phyloP scores from a whole-genome alignment of 2,113 vertebrate genomes.

The Pterocles burchelli region DNA sequence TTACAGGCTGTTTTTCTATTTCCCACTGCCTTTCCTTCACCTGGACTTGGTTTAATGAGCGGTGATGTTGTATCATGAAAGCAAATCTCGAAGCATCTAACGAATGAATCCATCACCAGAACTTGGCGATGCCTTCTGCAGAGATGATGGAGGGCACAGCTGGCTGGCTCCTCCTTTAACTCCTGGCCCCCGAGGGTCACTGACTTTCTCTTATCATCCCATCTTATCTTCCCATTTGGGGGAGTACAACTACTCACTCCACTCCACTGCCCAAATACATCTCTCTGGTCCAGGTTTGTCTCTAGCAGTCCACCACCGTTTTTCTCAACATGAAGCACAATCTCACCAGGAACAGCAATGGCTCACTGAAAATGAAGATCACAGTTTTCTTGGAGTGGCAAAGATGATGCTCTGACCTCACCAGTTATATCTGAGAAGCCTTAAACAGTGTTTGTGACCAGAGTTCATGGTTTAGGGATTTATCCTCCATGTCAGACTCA shows the following conservation, averaged over 20 bases:
- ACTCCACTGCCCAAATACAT: not conserved
- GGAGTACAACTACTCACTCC: not conserved
- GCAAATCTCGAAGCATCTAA: not conserved
- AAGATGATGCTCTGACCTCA: not conserved
- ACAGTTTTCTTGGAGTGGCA: not conserved
- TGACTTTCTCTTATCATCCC: not conserved
- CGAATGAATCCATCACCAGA: not conserved
- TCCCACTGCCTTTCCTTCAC: not conserved
- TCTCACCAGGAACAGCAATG: not conserved
- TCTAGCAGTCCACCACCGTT: not conserved
- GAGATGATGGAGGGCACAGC: not conserved
- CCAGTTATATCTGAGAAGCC: not conserved
- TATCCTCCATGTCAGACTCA: not conserved
- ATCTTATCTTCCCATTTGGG: not conserved
- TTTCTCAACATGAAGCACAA: not conserved
- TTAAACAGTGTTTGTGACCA: not conserved
- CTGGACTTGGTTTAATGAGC: not conserved
- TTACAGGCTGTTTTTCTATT: not conserved
- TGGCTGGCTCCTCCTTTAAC: not conserved
- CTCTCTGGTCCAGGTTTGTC: not conserved
- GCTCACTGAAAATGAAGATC: not conserved
- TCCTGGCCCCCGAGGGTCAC: fast-evolving
- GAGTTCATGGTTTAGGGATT: not conserved
- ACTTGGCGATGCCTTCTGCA: not conserved
- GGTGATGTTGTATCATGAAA: not conserved